Conservation (phyloP, 2,113 vertebrate species). For the Grammomys dolichurus region DNA sequence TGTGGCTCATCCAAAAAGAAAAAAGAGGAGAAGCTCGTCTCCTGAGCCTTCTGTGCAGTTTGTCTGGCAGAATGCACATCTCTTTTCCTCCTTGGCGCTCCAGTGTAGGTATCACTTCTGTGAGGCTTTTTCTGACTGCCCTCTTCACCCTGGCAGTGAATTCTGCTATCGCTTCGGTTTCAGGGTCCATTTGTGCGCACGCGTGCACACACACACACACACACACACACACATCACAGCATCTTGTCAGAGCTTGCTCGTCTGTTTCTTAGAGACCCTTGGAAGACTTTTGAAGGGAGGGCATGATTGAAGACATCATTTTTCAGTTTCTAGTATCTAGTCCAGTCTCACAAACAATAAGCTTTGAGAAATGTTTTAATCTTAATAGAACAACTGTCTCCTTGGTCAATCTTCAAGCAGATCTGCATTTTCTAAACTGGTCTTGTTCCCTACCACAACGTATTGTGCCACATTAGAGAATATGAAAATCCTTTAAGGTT, state of each 20-base stretch:
- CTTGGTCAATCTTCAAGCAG: not conserved
- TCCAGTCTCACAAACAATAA: not conserved
- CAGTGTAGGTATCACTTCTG: not conserved
- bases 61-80: not conserved
- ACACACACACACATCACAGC: not conserved
- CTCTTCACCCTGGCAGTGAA: not conserved
- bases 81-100: not conserved
- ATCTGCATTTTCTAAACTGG: not conserved
- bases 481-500: not conserved
- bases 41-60: not conserved
- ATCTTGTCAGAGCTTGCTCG: not conserved
- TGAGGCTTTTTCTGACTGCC: not conserved
- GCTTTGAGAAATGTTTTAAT: not conserved
- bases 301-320: not conserved
- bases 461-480: not conserved
- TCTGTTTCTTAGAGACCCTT: not conserved
- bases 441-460: not conserved
- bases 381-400: not conserved
- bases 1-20: not conserved
- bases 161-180: not conserved
- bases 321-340: not conserved
- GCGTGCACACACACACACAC: too few species aligned
- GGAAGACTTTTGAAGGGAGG: constrained; percentile 3
- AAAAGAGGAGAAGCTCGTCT: not conserved
- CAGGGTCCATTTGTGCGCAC: too few species aligned